Base-by-base conservation (phyloP, 2,113 vertebrate species). In the Dendropsophus ebraccatus region DNA sequence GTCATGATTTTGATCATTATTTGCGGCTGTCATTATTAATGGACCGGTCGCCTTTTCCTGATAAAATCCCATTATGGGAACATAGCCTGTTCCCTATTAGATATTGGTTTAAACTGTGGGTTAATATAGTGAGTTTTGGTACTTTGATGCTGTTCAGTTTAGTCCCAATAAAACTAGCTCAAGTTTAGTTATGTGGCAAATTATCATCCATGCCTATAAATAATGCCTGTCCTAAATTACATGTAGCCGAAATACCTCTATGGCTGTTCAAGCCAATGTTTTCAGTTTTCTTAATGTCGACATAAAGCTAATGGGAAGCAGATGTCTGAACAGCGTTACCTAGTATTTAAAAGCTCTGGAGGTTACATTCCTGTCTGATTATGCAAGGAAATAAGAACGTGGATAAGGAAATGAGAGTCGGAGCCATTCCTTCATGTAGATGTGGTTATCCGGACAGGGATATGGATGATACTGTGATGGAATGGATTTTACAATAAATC, bases 371-470 rank as follows among this genome's bases (percentile, higher is more conserved):
- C 41, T 84, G 17, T 11, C 80, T 85, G 23, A 5, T 86, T 9
- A 47, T 86, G 70, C 50, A 75, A 67, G 60, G 81, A 60, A 60
- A 88, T 56, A 16, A 6, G 52, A 37, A 76, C 23, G 0, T 84
- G 74, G 88, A 30, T 60, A n/a, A 56, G 77, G 81, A 60, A 76
- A 67, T 83, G 87, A 52, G 45, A 83, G 72, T 87, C 4, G 16
- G 16, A 0, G 0, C 30, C 13, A 0, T 32, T 5, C 77, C 17
- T 74, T 21, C 67, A 52, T 82, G 10, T 0, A 14, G 86, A 58
- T 87, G 37, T 67, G 13, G 69, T 25, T 10, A 69, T 89, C 88
- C 28, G 30, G 70, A 28, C 30, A 47, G 19, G 78, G 9, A 45
- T 32, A 82, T 47, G 21, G 67, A 10, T 88, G 47, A 60, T 25